These are phyloP conservation scores for Leptinotarsa tumamoca DNA, from an alignment of 2,888 invertebrate genomes.

Conservation along the genomic window DNA sequence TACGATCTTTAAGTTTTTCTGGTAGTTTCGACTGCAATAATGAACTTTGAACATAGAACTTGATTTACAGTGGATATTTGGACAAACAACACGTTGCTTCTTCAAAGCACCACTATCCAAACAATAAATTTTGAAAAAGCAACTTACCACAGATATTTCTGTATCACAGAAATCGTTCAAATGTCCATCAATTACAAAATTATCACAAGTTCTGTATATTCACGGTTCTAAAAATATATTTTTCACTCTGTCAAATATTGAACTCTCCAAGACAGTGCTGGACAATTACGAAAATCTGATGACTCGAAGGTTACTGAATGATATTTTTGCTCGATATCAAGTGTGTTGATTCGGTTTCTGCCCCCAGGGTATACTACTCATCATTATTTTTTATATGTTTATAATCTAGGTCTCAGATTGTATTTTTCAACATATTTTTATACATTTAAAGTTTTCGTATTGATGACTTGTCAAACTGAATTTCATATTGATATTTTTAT, in stretches of 20 bases:
- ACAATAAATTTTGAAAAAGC: too few species aligned
- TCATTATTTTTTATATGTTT: neutral
- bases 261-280: too few species aligned
- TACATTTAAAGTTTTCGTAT: neutral
- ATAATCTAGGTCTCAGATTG: constrained; percentile 9
- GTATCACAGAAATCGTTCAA: neutral
- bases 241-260: too few species aligned
- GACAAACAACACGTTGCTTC: too few species aligned
- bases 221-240: neutral
- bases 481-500: constrained; percentile 5
- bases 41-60: too few species aligned
- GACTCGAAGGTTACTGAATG: neutral
- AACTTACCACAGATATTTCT: neutral
- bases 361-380: neutral
- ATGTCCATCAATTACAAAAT: neutral
- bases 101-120: too few species aligned
- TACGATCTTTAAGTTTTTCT: too few species aligned
- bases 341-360: neutral
- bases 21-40: too few species aligned
- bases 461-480: neutral
- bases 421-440: constrained; percentile 1
- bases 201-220: neutral
- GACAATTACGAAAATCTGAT: neutral
- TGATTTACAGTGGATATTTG: too few species aligned
- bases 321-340: neutral